These are phyloP conservation scores for Amiota mariae DNA, from an alignment of 2,888 invertebrate genomes.

Conservation along the genomic window DNA sequence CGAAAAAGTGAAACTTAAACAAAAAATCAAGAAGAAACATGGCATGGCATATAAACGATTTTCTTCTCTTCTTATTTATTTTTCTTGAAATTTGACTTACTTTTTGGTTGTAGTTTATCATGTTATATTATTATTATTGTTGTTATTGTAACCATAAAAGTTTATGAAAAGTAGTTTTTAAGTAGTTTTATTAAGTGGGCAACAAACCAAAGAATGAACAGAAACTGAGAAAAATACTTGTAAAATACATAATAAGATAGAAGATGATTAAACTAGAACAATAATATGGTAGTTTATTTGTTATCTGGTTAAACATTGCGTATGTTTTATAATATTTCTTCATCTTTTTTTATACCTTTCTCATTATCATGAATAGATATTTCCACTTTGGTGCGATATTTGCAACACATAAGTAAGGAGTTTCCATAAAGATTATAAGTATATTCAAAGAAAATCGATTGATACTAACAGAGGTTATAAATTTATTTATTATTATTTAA, in stretches of 20 bases:
- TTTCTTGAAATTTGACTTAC: neutral
- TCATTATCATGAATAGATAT: too few relatives aligned
- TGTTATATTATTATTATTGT: slow-evolving; percentile 7
- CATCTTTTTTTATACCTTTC: too few relatives aligned
- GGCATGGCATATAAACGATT: slow-evolving; percentile 2
- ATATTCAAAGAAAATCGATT: too few relatives aligned
- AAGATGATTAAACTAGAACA: neutral
- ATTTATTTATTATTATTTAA: too few relatives aligned
- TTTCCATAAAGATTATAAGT: too few relatives aligned
- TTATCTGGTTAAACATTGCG: neutral
- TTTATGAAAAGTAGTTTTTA: slow-evolving; percentile 27
- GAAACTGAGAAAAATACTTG: too few relatives aligned
- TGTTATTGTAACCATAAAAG: neutral
- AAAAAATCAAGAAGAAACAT: too few relatives aligned
- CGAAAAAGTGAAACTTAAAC: slow-evolving; percentile 24
- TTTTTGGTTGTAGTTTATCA: neutral
- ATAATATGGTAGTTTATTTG: neutral
- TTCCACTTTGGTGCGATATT: too few relatives aligned
- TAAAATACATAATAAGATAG: too few relatives aligned
- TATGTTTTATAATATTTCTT: neutral
- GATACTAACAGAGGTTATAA: too few relatives aligned
- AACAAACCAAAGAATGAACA: too few relatives aligned
- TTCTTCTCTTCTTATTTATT: slow-evolving; percentile 2
- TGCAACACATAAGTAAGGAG: too few relatives aligned
- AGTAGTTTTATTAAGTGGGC: slow-evolving; percentile 9